A percentile compares a stretch with the other conserved stretches of the same genome.
phyloP scores from a whole-genome alignment of 23 tunicate genomes.

The Ciona savignyi region DNA sequence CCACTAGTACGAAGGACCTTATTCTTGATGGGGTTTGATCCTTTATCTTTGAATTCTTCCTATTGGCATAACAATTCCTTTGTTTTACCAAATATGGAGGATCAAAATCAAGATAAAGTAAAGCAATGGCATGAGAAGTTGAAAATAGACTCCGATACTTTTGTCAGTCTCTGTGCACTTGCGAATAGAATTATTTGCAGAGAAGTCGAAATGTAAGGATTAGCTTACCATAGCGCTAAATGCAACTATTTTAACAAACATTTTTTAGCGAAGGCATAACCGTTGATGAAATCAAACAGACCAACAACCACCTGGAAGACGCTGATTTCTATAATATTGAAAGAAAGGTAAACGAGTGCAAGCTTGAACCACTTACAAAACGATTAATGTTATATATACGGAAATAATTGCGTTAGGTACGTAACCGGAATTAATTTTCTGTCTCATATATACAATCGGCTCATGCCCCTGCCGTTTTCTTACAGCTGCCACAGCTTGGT shows the following conservation, averaged over 20 bases:
- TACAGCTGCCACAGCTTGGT: too few relatives aligned
- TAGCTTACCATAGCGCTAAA: neutral
- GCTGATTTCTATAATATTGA: slow-evolving; percentile 90
- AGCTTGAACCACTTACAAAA: slow-evolving; percentile 57
- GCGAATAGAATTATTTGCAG: slow-evolving; percentile 73
- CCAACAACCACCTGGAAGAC: slow-evolving; percentile 66
- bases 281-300: slow-evolving; percentile 54
- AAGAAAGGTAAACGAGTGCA: slow-evolving; percentile 42
- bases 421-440: too few relatives aligned
- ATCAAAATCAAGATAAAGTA: neutral
- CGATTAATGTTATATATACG: slow-evolving; percentile 40
- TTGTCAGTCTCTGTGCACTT: slow-evolving; percentile 58
- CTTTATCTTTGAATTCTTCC: neutral
- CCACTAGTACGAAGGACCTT: slow-evolving; percentile 47
- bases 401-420: too few relatives aligned
- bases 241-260: neutral
- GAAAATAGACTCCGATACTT: slow-evolving; percentile 38
- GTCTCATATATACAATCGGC: too few relatives aligned
- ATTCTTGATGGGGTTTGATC: slow-evolving; percentile 52
- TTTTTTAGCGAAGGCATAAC: slow-evolving; percentile 49
- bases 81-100: neutral
- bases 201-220: slow-evolving; percentile 62
- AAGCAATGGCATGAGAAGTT: slow-evolving; percentile 32
- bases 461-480: too few relatives aligned
- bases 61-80: neutral